Evolutionary conservation across 1,140 invertebrate genomes (phyloP).

Genomic region (Teleopsis dalmanni): DNA sequence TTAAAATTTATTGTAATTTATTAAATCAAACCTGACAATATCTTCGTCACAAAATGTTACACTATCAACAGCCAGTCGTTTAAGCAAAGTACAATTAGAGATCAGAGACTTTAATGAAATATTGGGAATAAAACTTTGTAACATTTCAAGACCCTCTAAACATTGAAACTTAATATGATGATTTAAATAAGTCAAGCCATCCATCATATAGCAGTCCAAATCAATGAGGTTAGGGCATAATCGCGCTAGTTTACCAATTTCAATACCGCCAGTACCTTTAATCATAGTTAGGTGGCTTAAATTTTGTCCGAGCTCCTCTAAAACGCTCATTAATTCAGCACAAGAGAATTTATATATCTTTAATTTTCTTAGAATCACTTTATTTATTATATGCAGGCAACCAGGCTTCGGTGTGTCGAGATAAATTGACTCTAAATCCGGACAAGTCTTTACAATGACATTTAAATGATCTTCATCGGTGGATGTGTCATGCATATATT

Average conservation of each 20-base stretch:
- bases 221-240: slow-evolving; percentile 50
- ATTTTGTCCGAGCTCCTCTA: slow-evolving; percentile 50
- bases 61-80: slow-evolving; percentile 52
- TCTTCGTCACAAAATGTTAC: slow-evolving; percentile 50
- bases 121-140: slow-evolving; percentile 51
- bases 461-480: slow-evolving; percentile 51
- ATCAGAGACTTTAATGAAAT: slow-evolving; percentile 52
- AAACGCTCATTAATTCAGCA: slow-evolving; percentile 51
- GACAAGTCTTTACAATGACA: slow-evolving; percentile 52
- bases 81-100: slow-evolving; percentile 50
- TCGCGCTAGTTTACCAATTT: slow-evolving; percentile 52
- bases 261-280: slow-evolving; percentile 50
- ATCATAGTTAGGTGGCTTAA: slow-evolving; percentile 55
- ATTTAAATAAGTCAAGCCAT: slow-evolving; percentile 49
- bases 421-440: slow-evolving; percentile 53
- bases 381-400: slow-evolving; percentile 47
- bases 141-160: slow-evolving; percentile 55
- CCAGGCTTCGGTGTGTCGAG: slow-evolving; percentile 52
- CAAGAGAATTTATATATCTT: slow-evolving; percentile 56
- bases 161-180: slow-evolving; percentile 51
- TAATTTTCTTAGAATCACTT: slow-evolving; percentile 46
- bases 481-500: slow-evolving; percentile 54
- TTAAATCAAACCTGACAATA: slow-evolving; percentile 47
- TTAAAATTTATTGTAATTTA: not conserved
- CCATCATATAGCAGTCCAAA: slow-evolving; percentile 56